Evolutionary conservation across 2,797 vertebrate species (phyloP).

Genomic region (Alectoris magna): DNA sequence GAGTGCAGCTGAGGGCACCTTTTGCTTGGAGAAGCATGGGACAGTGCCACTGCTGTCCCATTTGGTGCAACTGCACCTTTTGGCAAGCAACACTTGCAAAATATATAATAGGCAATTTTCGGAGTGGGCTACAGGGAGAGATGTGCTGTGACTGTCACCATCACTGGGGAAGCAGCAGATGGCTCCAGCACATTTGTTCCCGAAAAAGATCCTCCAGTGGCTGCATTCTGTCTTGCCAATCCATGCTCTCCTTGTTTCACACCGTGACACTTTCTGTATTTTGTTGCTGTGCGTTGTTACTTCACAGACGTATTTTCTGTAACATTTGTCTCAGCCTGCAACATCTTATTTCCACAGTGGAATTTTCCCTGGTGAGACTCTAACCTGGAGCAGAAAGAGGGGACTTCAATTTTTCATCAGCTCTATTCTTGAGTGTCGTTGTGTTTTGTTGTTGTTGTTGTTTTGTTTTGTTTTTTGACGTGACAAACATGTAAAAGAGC

Average conservation of each 20-base stretch:
- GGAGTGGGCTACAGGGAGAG: neutral
- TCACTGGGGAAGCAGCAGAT: constrained; percentile 18
- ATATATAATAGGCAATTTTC: too few relatives aligned
- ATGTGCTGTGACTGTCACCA: constrained; percentile 12
- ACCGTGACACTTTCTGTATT: neutral
- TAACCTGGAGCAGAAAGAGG: neutral
- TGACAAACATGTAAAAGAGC: neutral
- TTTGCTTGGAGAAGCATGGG: neutral
- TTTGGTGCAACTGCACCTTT: constrained; percentile 7
- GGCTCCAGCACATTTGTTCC: constrained; percentile 36
- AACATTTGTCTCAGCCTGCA: neutral
- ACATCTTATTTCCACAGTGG: neutral
- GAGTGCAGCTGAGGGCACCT: neutral
- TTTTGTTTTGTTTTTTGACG: neutral
- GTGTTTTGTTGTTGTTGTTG: too few relatives aligned
- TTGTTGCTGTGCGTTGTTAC: neutral
- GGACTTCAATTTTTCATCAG: neutral
- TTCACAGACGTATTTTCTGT: neutral
- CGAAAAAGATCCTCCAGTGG: neutral
- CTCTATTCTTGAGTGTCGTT: neutral
- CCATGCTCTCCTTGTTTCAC: neutral
- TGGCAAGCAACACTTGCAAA: neutral
- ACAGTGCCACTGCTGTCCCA: neutral
- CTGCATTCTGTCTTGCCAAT: neutral
- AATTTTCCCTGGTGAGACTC: neutral